Base-by-base conservation (phyloP, 1,140 invertebrate genomes). In the Sminthurides bifidus region DNA sequence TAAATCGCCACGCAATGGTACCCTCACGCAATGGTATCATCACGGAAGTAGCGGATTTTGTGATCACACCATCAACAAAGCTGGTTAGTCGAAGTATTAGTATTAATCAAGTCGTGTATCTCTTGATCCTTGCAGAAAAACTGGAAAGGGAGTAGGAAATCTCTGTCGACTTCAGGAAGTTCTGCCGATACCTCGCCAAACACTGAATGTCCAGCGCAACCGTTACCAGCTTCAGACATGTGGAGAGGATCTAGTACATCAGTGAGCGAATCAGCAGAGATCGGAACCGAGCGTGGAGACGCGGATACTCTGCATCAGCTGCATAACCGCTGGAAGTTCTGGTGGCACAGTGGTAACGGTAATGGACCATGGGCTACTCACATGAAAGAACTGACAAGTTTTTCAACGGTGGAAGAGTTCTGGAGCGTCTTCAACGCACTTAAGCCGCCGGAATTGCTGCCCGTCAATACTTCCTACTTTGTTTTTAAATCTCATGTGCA, bases 371-470 rank as follows among this genome's bases (percentile, higher is more conserved):
- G 94, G 94, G 87, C 92, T 70, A 86, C 94, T 63, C 93, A 92
- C 73, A 80, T 92, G 60, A 84, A 89, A 67, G 82, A 93, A 74
- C 84, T 98, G 27, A 87, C 86, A 29, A 83, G 82, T 55, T 95
- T 98, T 73, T 83, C 91, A 69, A 95, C 92, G 31, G 92, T 95
- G 27, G 95, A 98, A 79, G 94, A 98, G 74, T 98, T 98, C 70
- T 98, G 95, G 95, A 91, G 87, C 68, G 74, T 97, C 35, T 93
- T 89, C 71, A 93, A 95, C 69, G 91, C 97, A 66, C 92, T 97
- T 55, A 94, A 94, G 45, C 74, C 81, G 64, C 88, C 92, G 2
- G 93, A 88, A 58, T 88, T 92, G 67, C 71, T 98, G 1, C 81
- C 80, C 63, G 76, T 82, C 65, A 90, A 91, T 33, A 89, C 85